Evolutionary conservation across 1,140 invertebrate species (phyloP), one percentile per base, ranked within the genome.

Genomic region (Piezodorus guildinii): DNA sequence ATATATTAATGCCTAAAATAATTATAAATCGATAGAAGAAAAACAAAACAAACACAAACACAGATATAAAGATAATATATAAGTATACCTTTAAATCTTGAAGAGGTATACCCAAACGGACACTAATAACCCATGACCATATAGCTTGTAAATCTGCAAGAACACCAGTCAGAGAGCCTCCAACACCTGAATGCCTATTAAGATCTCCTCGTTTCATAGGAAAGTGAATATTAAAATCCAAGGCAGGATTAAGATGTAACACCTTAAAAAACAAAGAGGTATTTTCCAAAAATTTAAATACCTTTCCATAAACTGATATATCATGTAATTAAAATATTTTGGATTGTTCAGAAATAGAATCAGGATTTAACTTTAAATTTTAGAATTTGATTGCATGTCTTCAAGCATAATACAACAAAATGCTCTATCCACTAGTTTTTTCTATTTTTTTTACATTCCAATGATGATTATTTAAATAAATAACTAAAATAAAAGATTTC

Each of bases 191-290:
- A 74, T 95, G 91, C 9, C 95, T 70, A 77, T 96, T 94, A 14
- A 96, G 80, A 68, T 90, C 88, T 3, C 92, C 92, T 69, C 91
- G 77, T 71, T 80, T 81, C 65, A 92, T 88, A 14, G 94, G 94
- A 77, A 95, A 96, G 73, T 93, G 88, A 62, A 96, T 79, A 72
- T 91, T 91, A 71, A 87, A 96, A 62, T 84, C 77, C 52, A 83
- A 78, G 3, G 80, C 77, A 3, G 91, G 86, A 71, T 86, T 80
- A 27, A 91, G 74, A 69, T 84, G 82, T 4, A 96, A 74, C 43
- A 89, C 77, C 80, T 83, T 63, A 19, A 70, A 71, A 39, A 58
- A 64, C 2, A n/a, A 21, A 62, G 5, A 17, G n/a, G 21, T 9
- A 49, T 63, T 27, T 56, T 59, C 27, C 3, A n/a, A n/a, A n/a